phyloP scores from a whole-genome alignment of 2,888 invertebrate species.

The Aplocera efformata region DNA sequence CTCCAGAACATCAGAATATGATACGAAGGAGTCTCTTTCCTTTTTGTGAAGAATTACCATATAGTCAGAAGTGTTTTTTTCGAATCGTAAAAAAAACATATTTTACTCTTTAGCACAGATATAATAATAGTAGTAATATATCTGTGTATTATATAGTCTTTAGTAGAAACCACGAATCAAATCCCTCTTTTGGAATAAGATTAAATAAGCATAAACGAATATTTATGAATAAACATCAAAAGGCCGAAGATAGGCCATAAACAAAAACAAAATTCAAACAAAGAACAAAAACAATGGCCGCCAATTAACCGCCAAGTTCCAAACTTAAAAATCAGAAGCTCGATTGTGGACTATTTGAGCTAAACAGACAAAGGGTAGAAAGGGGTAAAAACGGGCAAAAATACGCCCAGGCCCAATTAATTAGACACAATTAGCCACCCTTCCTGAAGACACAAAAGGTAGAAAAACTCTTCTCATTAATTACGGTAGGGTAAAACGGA shows the following conservation, averaged over 20 bases:
- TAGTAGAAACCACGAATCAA: too few relatives aligned
- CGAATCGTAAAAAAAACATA: too few relatives aligned
- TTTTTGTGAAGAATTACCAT: too few relatives aligned
- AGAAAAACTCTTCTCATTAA: conserved; percentile 76
- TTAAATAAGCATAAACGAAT: too few relatives aligned
- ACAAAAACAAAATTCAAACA: conserved; percentile 31
- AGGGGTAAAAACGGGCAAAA: conserved; percentile 63
- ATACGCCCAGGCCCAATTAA: conserved; percentile 72
- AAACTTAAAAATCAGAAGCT: conserved; percentile 49
- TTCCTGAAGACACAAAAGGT: conserved; percentile 72
- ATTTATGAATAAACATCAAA: too few relatives aligned
- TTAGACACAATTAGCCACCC: conserved; percentile 77
- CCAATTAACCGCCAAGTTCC: conserved; percentile 48
- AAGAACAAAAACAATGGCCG: conserved; percentile 43
- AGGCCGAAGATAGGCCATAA: not conserved
- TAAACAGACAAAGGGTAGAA: conserved; percentile 48
- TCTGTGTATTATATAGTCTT: too few relatives aligned
- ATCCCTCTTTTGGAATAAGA: too few relatives aligned
- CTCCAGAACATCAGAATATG: too few relatives aligned
- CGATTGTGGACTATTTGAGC: conserved; percentile 48
- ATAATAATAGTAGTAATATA: too few relatives aligned
- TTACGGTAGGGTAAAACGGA: conserved; percentile 39
- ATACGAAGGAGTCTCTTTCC: too few relatives aligned
- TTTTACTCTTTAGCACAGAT: too few relatives aligned
- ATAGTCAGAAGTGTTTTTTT: too few relatives aligned